Evolutionary conservation across 2,797 vertebrate genomes (phyloP).

Genomic region (Onychomys torridus): DNA sequence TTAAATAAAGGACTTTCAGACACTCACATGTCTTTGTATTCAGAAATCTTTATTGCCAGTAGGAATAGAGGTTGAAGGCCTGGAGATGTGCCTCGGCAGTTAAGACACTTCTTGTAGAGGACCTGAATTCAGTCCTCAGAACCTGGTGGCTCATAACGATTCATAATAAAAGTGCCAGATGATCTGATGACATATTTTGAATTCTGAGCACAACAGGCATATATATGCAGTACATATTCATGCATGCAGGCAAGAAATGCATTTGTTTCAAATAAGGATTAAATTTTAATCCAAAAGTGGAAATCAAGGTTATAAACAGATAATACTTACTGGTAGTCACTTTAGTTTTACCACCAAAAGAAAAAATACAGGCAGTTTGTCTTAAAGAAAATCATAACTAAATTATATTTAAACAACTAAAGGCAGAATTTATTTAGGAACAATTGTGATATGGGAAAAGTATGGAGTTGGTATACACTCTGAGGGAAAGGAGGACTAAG

Average conservation of each 20-base stretch:
- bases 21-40: not conserved
- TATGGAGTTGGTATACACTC: not conserved
- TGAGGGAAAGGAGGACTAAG: not conserved
- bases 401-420: not conserved
- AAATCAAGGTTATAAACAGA: not conserved
- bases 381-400: not conserved
- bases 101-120: not conserved
- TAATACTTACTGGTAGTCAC: rapidly evolving
- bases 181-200: not conserved
- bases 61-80: not conserved
- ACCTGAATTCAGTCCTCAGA: not conserved
- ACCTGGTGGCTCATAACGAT: not conserved
- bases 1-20: not conserved
- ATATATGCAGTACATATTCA: not conserved
- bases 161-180: not conserved
- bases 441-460: not conserved
- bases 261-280: not conserved
- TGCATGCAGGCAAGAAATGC: not conserved
- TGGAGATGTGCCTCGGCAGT: not conserved
- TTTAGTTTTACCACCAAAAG: not conserved
- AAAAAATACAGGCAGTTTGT: not conserved
- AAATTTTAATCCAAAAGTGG: not conserved
- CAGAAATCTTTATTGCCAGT: not conserved
- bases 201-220: not conserved
- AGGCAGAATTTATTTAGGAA: slow-evolving; percentile 2